These are phyloP conservation scores for Falco concolor DNA, from an alignment of 2,797 vertebrate species.

Conservation along the genomic window DNA sequence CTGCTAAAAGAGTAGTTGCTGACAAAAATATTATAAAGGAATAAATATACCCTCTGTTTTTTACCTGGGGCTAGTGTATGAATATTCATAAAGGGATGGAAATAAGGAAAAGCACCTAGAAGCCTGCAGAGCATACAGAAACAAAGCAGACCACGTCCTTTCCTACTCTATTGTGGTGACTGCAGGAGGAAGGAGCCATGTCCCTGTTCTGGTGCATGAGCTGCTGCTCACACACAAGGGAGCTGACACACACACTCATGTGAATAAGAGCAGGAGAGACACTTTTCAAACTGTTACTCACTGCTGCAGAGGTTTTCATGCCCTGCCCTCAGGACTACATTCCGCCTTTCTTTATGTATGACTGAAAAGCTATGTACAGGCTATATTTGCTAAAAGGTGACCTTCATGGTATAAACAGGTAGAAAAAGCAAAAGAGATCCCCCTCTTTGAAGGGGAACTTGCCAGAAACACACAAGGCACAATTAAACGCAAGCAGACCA, in stretches of 20 bases:
- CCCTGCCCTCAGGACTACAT: not conserved
- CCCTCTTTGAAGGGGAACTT: not conserved
- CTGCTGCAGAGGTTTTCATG: not conserved
- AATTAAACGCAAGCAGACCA: not conserved
- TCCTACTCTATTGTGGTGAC: not conserved
- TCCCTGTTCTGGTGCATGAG: not conserved
- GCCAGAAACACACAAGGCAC: not conserved
- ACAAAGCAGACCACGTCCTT: not conserved
- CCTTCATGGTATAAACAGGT: not conserved
- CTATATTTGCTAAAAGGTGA: not conserved
- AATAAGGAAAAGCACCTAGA: not conserved
- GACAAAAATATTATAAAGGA: not conserved
- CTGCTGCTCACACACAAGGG: not conserved
- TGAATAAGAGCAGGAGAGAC: not conserved
- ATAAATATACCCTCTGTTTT: not conserved
- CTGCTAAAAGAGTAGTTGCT: not conserved
- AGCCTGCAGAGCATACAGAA: not conserved
- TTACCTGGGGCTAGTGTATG: not conserved
- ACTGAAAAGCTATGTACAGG: not conserved
- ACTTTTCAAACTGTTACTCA: fast-evolving
- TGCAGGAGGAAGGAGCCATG: not conserved
- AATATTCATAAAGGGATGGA: not conserved
- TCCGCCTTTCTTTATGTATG: not conserved
- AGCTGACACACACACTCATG: not conserved
- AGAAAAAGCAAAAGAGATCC: not conserved